Percentiles rank a stretch among this genome's conserved stretches.
These are phyloP conservation scores for Calameuta filiformis DNA, from an alignment of 2,888 invertebrate species.

Conservation along the genomic window DNA sequence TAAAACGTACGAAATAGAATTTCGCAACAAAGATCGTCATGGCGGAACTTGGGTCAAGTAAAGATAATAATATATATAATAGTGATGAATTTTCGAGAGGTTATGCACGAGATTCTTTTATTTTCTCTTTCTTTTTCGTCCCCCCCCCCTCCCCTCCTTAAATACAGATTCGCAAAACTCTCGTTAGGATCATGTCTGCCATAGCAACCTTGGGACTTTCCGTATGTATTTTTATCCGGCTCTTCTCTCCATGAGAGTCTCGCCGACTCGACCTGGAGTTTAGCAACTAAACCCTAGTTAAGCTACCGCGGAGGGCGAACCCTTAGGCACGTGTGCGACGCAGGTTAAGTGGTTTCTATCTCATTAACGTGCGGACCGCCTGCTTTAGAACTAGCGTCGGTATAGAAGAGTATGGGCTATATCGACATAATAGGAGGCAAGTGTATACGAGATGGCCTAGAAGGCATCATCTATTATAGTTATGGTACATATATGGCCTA, in stretches of 20 bases:
- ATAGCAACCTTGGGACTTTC: neutral
- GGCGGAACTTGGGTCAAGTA: neutral
- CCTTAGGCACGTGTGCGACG: conserved; percentile 54
- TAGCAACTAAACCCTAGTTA: conserved; percentile 44
- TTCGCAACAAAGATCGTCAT: neutral
- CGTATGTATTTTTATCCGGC: neutral
- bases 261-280: conserved; percentile 27
- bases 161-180: no score
- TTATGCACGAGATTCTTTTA: neutral
- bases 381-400: conserved; percentile 19
- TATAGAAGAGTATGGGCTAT: conserved; percentile 32
- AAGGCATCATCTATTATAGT: neutral
- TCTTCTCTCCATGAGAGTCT: neutral
- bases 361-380: conserved; percentile 47
- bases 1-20: neutral
- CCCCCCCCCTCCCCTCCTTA: no score
- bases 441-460: neutral
- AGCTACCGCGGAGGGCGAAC: conserved; percentile 24
- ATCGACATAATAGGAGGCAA: conserved; percentile 6
- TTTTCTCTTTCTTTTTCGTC: neutral
- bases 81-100: neutral
- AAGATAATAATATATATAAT: neutral
- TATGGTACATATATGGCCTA: neutral
- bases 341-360: conserved; percentile 57
- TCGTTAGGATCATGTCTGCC: neutral